Evolutionary conservation across 1,140 invertebrate species (phyloP).

Genomic region (Trypoxylus dichotomus): DNA sequence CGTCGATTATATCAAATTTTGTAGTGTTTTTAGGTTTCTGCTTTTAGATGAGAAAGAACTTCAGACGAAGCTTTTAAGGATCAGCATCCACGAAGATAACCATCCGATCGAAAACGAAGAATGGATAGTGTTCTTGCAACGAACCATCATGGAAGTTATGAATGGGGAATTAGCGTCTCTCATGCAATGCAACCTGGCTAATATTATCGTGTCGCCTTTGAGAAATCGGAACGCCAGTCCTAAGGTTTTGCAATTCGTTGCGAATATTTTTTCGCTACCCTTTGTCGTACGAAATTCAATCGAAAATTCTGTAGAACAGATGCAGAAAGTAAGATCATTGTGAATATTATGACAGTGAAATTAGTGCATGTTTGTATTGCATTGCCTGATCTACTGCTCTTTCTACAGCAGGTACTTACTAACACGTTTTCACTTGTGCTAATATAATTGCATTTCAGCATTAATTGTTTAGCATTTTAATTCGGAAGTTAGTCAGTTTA

Average conservation of each 20-base stretch:
- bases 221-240: conserved; percentile 65
- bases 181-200: conserved; percentile 70
- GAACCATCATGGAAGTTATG: conserved; percentile 70
- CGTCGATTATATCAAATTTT: neutral
- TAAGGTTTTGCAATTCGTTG: conserved; percentile 68
- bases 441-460: neutral
- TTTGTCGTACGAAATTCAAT: conserved; percentile 63
- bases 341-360: neutral
- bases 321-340: conserved; percentile 1
- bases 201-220: conserved; percentile 67
- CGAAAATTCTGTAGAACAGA: conserved; percentile 47
- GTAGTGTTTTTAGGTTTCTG: neutral
- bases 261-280: conserved; percentile 69
- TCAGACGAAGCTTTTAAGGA: conserved; percentile 30
- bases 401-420: neutral
- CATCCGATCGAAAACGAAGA: conserved; percentile 79
- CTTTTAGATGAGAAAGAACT: conserved; percentile 8
- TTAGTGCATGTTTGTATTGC: neutral
- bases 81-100: conserved; percentile 53
- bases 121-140: conserved; percentile 76
- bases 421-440: neutral
- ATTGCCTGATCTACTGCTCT: neutral
- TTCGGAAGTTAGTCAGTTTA: neutral
- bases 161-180: conserved; percentile 73
- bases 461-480: no score